Base-by-base conservation (phyloP, 2,888 invertebrate species). In the Acleris holmiana region DNA sequence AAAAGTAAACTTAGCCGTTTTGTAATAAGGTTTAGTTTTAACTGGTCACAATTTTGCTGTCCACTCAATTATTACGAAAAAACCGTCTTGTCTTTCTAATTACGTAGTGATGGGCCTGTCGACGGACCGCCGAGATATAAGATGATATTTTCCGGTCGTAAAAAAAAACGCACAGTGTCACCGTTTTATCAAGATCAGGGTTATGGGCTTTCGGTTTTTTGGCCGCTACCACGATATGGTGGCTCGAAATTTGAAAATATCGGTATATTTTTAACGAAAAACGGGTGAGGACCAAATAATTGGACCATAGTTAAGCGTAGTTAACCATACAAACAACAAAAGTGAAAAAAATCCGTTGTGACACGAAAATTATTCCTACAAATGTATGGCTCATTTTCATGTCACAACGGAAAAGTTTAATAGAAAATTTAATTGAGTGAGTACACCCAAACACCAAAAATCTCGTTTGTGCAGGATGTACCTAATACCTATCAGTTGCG, bases 61-160 rank as follows among this genome's bases (percentile, higher is more conserved):
- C 79, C 80, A 78, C 79, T 85, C 86, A 86, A 89, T 89, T 89
- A 89, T 84, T 84, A 83, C 81, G 83, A 85, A 87, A 86, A 87
- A 83, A 73, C 76, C 79, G 79, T 78, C 86, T 83, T 86, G 89
- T 89, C 85, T 85, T 80, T 83, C 86, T 89, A 89, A 90, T 90
- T 88, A 88, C 82, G 78, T 83, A 78, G 83, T 80, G 88, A 88
- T 83, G 88, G 80, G 76, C 80, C 21, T 84, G 84, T 88, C 85
- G 85, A 85, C 86, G 88, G 84, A 79, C 79, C 77, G 77, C 69
- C 47, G 82, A 89, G 90, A 91, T 90, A 90, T 91, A 76, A 75
- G 76, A 86, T 76, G 87, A 87, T 82, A 83, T 83, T 85, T 86
- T 86, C 87, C 85, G 85, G 84, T 84, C 78, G 48, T 18, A 61